These are phyloP conservation scores for Cecropterus lyciades DNA, from an alignment of 1,140 invertebrate genomes.

Conservation along the genomic window DNA sequence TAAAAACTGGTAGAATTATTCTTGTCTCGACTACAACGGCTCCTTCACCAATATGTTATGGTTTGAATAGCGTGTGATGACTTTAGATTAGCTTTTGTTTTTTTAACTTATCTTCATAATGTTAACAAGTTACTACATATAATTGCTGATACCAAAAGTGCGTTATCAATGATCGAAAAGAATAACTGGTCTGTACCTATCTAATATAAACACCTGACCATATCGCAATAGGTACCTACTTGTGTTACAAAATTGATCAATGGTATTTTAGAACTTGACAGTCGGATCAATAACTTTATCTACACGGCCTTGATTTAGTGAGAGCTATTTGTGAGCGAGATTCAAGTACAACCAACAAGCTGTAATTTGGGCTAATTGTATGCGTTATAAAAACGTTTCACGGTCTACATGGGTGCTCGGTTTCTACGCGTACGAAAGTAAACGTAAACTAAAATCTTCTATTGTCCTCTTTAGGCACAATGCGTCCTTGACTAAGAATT, in stretches of 20 bases:
- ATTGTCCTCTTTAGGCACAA: conserved; percentile 44
- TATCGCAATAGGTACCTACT: neutral
- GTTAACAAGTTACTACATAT: too few species aligned
- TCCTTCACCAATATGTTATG: too few species aligned
- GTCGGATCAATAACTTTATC: conserved; percentile 31
- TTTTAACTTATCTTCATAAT: too few species aligned
- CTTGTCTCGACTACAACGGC: too few species aligned
- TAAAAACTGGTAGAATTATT: too few species aligned
- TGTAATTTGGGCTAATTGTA: conserved; percentile 26
- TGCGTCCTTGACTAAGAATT: conserved; percentile 74
- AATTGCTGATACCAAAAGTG: too few species aligned
- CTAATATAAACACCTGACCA: too few species aligned
- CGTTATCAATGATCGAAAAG: too few species aligned
- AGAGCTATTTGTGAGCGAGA: conserved; percentile 10
- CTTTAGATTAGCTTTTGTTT: too few species aligned
- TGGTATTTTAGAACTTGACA: conserved; percentile 26
- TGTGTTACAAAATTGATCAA: conserved; percentile 14
- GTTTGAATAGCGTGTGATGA: too few species aligned
- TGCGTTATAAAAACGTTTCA: conserved; percentile 17
- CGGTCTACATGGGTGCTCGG: neutral
- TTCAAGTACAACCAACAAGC: conserved; percentile 14
- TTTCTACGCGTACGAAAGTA: conserved; percentile 33
- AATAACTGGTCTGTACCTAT: too few species aligned
- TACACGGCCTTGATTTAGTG: conserved; percentile 26
- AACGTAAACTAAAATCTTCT: conserved; percentile 16